Base-by-base conservation (phyloP, 2,113 vertebrate species). In the Paralichthys olivaceus region DNA sequence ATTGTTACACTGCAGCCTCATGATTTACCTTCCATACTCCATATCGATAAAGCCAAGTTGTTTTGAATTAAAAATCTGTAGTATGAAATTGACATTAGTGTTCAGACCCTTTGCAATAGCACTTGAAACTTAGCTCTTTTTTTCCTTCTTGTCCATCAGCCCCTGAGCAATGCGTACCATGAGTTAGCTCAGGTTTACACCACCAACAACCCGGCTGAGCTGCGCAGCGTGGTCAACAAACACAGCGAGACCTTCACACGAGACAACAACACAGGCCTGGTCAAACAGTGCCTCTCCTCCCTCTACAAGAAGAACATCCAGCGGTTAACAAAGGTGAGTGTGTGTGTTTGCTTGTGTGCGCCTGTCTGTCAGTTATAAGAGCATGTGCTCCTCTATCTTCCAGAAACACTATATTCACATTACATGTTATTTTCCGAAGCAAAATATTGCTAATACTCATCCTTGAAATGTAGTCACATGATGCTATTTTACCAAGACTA, bases 291-390 rank as follows among this genome's bases (percentile, higher is more conserved):
- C 90, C 92, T 99, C 89, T 98, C 98, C 19, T 99, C 98, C 43
- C 95, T 99, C 26, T 99, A 99, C 91, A 99, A 99, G 94, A 99
- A 99, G 94, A 99, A 99, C 89, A 99, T 99, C 84, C 98, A 99
- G 91, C 95, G 98, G 94, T 92, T 99, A 90, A 99, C 98, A 71
- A 99, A 99, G 97, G 98, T 99, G 85, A 90, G 93, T 7, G 1
- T n/a, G 29, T 28, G 43, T 13, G 45, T 47, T 47, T 43, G 28
- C 28, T 4, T 40, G 37, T 40, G 11, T 12, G 11, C 2, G 7
- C 4, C 14, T 28, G 34, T 14, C 15, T 19, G 15, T 57, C 12
- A 17, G 43, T 45, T 45, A 19, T 45, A 45, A 40, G 11, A 47
- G 15, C 45, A 17, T 5, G 17, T 49, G 45, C 1, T 49, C 6